A percentile compares a stretch with the other conserved stretches of the same genome.
Evolutionary conservation across 2,888 invertebrate species (phyloP).

Genomic region (Lacanobia wlatinum): DNA sequence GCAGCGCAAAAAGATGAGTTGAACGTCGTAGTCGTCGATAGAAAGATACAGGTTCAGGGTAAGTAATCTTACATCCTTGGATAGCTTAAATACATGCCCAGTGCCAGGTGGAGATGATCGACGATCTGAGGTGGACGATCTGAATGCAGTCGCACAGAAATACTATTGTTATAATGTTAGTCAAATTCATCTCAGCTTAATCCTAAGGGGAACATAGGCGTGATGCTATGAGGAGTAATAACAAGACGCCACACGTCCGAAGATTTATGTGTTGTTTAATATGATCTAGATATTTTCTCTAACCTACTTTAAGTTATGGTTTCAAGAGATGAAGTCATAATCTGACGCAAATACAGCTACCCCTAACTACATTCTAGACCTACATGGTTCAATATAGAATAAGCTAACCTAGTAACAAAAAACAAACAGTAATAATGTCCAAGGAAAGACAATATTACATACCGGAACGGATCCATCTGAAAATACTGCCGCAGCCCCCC

Average conservation of each 20-base stretch:
- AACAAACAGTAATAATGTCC: conserved; percentile 16
- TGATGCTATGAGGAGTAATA: no score
- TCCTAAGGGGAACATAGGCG: no score
- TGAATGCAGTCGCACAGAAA: neutral
- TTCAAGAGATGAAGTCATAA: conserved; percentile 8
- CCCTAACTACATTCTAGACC: conserved; percentile 5
- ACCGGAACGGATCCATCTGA: conserved; percentile 82
- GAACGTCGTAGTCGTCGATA: no score
- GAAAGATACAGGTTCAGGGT: no score
- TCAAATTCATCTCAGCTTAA: no score
- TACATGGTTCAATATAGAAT: conserved; percentile 21
- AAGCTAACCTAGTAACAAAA: conserved; percentile 5
- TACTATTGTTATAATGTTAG: no score
- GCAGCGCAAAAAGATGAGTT: neutral
- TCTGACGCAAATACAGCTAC: conserved; percentile 3
- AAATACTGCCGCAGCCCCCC: conserved; percentile 81
- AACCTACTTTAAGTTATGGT: neutral
- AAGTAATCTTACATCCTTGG: no score
- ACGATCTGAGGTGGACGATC: no score
- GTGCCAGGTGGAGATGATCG: neutral
- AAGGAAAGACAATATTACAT: conserved; percentile 67
- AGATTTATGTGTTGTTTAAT: no score
- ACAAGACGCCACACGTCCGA: no score
- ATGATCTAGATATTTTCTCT: no score
- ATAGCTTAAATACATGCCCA: no score